Percentiles rank a stretch among this genome's conserved stretches.
phyloP scores from a whole-genome alignment of 2,888 invertebrate species.

The Lepetodrilus schrolli region DNA sequence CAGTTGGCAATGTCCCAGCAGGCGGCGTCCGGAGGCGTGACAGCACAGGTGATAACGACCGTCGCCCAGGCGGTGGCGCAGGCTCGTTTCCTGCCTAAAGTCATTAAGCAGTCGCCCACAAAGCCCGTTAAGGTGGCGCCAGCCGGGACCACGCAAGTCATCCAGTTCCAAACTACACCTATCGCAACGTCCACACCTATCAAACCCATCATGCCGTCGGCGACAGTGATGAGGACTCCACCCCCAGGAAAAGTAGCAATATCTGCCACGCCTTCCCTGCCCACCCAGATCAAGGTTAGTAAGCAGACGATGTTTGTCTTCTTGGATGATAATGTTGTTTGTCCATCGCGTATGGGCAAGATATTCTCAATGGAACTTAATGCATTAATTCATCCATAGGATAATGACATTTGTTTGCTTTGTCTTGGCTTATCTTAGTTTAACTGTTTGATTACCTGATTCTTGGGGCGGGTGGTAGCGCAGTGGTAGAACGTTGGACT shows the following conservation, averaged over 20 bases:
- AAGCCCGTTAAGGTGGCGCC: constrained; percentile 9
- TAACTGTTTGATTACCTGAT: too few relatives aligned
- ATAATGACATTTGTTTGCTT: too few relatives aligned
- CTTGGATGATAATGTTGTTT: too few relatives aligned
- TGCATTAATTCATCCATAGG: too few relatives aligned
- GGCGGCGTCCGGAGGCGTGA: not conserved
- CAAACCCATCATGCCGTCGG: not conserved
- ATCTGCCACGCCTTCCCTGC: constrained; percentile 50
- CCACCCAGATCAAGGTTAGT: constrained; percentile 62
- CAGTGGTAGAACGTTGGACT: too few relatives aligned
- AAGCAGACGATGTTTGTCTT: too few relatives aligned
- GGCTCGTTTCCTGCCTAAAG: not conserved
- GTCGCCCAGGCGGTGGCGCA: not conserved
- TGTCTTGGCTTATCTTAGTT: too few relatives aligned
- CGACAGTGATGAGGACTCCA: constrained; percentile 19
- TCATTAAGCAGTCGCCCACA: not conserved
- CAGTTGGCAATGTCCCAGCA: constrained; percentile 29
- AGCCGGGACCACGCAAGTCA: not conserved
- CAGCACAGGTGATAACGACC: not conserved
- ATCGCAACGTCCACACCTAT: not conserved
- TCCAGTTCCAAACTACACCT: constrained; percentile 30
- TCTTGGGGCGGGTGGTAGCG: too few relatives aligned
- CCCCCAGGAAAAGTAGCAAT: constrained; percentile 39
- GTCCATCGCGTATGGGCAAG: too few relatives aligned
- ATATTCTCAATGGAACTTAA: too few relatives aligned